Base-by-base conservation (phyloP, 1,140 invertebrate species). In the Laodelphax striatellus region DNA sequence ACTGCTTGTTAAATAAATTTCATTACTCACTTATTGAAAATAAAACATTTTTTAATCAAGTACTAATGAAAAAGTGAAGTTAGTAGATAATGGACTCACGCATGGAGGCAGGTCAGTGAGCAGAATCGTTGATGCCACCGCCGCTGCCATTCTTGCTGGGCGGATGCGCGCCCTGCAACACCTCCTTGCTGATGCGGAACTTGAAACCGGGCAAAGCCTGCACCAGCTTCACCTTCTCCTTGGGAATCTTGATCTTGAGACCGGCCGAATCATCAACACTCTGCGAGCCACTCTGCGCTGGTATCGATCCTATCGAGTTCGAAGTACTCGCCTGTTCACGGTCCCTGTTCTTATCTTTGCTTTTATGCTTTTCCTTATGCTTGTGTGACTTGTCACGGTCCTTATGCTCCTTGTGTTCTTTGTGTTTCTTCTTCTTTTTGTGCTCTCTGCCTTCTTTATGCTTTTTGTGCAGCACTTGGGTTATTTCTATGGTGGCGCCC, bases 391-490 rank as follows among this genome's bases (percentile, higher is more conserved):
- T 72, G 17, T 70, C 68, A 55, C 70, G 70, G 1, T 71, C 69
- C 58, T 72, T 72, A 6, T 77, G 69, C 54, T 67, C 64, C 46
- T 73, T 64, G 42, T 70, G 70, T 68, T 76, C 73, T 54, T 76
- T 77, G 17, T 75, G 72, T 57, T 80, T 79, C 56, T 82, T 62
- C 52, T 70, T 72, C 16, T 73, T 68, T 63, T 74, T 74, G 55
- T 73, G 67, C 67, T 84, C 83, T 63, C 84, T 79, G 66, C 83
- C 83, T 28, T 76, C 80, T 67, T 84, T 85, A 62, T 84, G 79
- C 63, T 84, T 83, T 63, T 81, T 76, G 38, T 58, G 58, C n/a
- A 52, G 52, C 41, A 46, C 42, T 21, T 60, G 55, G 22, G 62
- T 11, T 24, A 55, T 19, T 24, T 55, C 53, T 11, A 43, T 55